phyloP scores from a whole-genome alignment of 2,888 invertebrate genomes.

The Andrena marginata region DNA sequence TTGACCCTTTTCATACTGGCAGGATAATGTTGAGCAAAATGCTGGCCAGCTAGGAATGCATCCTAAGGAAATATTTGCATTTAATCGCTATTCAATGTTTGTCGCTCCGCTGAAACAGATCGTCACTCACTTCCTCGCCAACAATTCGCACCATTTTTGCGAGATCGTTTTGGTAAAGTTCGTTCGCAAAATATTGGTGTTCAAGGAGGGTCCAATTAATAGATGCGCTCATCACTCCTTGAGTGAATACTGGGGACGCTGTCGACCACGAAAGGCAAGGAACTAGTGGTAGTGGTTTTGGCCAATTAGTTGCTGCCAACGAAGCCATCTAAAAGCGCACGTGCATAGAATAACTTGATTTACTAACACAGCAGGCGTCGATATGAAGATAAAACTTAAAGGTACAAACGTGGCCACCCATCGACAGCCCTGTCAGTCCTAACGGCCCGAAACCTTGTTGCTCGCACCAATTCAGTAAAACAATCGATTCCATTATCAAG shows the following conservation, averaged over 20 bases:
- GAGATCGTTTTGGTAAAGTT: slow-evolving; percentile 92
- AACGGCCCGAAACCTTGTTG: slow-evolving; percentile 95
- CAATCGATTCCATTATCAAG: slow-evolving; percentile 96
- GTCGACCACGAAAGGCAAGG: slow-evolving; percentile 99
- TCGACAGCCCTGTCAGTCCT: slow-evolving; percentile 97
- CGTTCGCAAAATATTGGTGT: slow-evolving; percentile 94
- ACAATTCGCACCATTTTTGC: slow-evolving; percentile 94
- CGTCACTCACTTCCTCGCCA: slow-evolving; percentile 87
- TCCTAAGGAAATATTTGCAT: slow-evolving; percentile 75
- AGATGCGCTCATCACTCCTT: slow-evolving; percentile 98
- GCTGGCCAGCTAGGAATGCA: slow-evolving; percentile 89
- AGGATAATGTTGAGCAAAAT: slow-evolving; percentile 90
- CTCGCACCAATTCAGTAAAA: slow-evolving; percentile 97
- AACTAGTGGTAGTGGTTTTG: slow-evolving; percentile 95
- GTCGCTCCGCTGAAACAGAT: not conserved
- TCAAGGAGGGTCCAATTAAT: slow-evolving; percentile 97
- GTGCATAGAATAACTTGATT: slow-evolving; percentile 40
- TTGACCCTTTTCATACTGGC: slow-evolving; percentile 85
- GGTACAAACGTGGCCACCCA: slow-evolving; percentile 97
- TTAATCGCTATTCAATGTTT: not conserved
- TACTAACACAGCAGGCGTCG: not conserved
- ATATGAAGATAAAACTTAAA: not conserved
- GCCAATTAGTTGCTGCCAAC: slow-evolving; percentile 98
- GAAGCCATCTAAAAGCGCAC: slow-evolving; percentile 94
- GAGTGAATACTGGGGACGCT: slow-evolving; percentile 97